Conservation (phyloP, 2,797 vertebrate species). For the Masticophis lateralis region DNA sequence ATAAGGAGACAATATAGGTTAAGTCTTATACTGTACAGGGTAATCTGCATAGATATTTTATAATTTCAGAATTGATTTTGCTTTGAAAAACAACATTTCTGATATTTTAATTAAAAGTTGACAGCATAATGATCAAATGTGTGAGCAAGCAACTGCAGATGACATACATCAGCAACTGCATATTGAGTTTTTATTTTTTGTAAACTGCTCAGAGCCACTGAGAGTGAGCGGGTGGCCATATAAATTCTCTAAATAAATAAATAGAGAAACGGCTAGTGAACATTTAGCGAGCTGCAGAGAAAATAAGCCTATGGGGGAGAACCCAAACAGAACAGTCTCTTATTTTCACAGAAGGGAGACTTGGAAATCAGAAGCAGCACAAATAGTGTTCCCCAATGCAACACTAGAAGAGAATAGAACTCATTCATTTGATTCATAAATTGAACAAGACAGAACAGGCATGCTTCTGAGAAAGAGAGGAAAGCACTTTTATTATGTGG, state of each 20-base stretch:
- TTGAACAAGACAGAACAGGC: conserved; percentile 34
- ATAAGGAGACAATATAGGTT: background rate
- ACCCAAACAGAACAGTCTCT: background rate
- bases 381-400: conserved; percentile 11
- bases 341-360: background rate
- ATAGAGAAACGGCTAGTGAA: background rate
- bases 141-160: background rate
- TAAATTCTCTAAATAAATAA: background rate
- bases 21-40: background rate
- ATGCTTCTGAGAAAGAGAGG: conserved; percentile 14
- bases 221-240: background rate
- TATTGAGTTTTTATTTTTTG: background rate
- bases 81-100: background rate
- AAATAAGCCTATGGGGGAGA: background rate
- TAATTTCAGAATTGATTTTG: background rate
- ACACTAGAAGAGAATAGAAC: background rate
- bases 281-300: background rate
- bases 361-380: background rate
- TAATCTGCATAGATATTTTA: background rate
- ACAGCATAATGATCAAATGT: background rate
- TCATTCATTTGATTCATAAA: background rate
- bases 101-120: background rate
- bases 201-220: background rate
- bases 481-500: background rate
- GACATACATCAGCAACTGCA: background rate